phyloP scores from a whole-genome alignment of 2,113 vertebrate genomes.

The Empidonax alnorum region DNA sequence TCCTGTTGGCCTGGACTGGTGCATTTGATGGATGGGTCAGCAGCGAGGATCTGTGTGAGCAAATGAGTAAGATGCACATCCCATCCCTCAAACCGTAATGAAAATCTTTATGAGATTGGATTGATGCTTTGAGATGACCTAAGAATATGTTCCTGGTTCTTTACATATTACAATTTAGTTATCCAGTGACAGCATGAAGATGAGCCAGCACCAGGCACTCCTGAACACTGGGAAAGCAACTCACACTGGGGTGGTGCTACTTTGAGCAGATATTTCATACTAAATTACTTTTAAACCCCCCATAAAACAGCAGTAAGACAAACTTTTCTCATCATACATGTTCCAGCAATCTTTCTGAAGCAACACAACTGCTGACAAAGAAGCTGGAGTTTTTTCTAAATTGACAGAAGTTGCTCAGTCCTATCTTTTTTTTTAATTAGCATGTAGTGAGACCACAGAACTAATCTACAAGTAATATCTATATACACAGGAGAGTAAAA shows the following conservation, averaged over 20 bases:
- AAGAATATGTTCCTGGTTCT: background rate
- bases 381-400: background rate
- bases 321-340: background rate
- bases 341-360: background rate
- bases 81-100: slow-evolving; percentile 15
- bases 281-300: background rate
- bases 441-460: background rate
- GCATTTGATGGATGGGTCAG: slow-evolving; percentile 30
- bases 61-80: slow-evolving; percentile 28
- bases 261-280: background rate
- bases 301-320: background rate
- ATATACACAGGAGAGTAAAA: background rate
- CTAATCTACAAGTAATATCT: background rate
- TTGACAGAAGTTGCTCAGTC: background rate
- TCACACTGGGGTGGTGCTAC: background rate
- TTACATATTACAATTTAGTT: background rate
- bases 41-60: background rate
- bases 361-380: background rate
- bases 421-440: background rate
- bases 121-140: background rate
- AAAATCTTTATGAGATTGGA: slow-evolving; percentile 11
- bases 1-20: background rate
- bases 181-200: background rate
- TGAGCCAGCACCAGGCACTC: background rate
- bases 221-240: background rate